phyloP scores from a whole-genome alignment of 2,888 invertebrate genomes.

The Plagiodera versicolora region DNA sequence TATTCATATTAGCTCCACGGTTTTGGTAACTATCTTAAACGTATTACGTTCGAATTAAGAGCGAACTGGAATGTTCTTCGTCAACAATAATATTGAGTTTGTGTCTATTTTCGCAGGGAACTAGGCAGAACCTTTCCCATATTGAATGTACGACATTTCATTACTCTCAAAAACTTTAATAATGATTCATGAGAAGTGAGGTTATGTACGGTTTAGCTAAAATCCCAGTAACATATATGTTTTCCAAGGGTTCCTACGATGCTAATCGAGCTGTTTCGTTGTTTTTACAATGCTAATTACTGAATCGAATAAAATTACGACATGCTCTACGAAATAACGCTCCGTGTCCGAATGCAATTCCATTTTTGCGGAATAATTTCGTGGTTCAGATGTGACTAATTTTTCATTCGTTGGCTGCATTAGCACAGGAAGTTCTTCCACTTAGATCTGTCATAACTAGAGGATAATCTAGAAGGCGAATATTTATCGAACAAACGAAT shows the following conservation, averaged over 20 bases:
- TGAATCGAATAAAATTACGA: neutral
- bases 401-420: neutral
- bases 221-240: too few relatives aligned
- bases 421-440: neutral
- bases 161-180: too few relatives aligned
- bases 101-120: conserved; percentile 12
- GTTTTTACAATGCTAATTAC: neutral
- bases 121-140: conserved; percentile 15
- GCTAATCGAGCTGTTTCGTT: too few relatives aligned
- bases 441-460: too few relatives aligned
- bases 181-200: too few relatives aligned
- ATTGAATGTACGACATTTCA: neutral
- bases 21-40: conserved; percentile 43
- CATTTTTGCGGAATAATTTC: too few relatives aligned
- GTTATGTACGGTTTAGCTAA: too few relatives aligned
- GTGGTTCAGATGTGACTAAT: too few relatives aligned
- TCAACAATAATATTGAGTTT: conserved; percentile 2
- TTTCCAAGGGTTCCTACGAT: too few relatives aligned
- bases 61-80: conserved; percentile 24
- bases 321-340: neutral
- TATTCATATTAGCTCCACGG: conserved; percentile 49
- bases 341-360: neutral
- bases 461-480: too few relatives aligned
- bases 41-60: conserved; percentile 43
- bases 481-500: too few relatives aligned